Conservation (phyloP, 2,113 vertebrate genomes). For the Tilapia sparmanii region DNA sequence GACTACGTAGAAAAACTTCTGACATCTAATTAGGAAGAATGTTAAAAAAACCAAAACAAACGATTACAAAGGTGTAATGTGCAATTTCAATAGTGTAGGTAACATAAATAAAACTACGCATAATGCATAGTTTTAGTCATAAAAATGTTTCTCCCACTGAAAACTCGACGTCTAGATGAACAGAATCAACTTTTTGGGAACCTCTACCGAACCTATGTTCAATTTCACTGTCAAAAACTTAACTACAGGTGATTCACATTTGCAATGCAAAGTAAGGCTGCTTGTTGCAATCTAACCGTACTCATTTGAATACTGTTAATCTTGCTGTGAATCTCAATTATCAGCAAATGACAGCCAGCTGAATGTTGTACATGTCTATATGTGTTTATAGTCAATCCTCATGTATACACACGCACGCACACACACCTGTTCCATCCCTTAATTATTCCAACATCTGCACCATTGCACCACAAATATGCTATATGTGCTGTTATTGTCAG, state of each 20-base stretch:
- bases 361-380: background rate
- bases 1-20: background rate
- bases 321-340: background rate
- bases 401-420: accelerated
- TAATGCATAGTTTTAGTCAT: background rate
- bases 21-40: background rate
- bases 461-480: background rate
- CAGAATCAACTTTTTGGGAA: background rate
- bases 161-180: background rate
- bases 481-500: accelerated
- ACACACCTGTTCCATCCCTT: accelerated
- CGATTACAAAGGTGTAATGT: background rate
- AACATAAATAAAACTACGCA: background rate
- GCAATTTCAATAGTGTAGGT: background rate
- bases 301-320: background rate
- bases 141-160: background rate
- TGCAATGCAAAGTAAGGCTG: background rate
- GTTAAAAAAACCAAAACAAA: accelerated
- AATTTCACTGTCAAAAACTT: background rate
- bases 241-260: background rate
- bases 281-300: background rate
- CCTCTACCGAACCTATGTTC: accelerated
- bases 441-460: background rate
- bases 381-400: background rate
- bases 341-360: background rate